Conservation (phyloP, 2,113 vertebrate genomes). For the Peromyscus polionotus region DNA sequence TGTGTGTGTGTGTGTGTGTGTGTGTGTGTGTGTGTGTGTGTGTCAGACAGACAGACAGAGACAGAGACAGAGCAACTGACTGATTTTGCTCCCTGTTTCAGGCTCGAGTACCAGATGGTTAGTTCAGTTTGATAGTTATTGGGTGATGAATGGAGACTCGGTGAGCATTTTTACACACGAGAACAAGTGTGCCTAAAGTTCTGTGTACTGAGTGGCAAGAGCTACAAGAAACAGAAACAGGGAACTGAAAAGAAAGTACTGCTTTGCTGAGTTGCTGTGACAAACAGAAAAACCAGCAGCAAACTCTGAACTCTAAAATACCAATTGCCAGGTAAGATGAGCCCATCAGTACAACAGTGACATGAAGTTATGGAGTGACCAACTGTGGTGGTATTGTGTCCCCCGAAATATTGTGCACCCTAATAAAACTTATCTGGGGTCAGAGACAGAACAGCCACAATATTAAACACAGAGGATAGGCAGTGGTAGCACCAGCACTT, state of each 20-base stretch:
- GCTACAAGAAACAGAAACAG: not conserved
- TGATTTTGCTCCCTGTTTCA: not conserved
- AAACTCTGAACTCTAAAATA: not conserved
- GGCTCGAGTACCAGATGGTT: not conserved
- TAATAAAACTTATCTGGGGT: no score
- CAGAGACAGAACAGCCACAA: no score
- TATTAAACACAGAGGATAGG: no score
- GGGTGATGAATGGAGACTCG: not conserved
- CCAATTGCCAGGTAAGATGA: not conserved
- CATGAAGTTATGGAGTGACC: not conserved
- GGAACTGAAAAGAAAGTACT: not conserved
- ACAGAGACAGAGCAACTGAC: not conserved
- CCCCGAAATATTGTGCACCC: no score
- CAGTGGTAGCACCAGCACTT: no score
- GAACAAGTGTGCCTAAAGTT: not conserved
- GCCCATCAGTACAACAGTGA: not conserved
- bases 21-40: no score
- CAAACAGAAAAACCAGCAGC: not conserved
- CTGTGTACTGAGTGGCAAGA: not conserved
- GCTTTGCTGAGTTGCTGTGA: not conserved
- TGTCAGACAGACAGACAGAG: not conserved
- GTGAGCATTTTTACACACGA: not conserved
- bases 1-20: no score
- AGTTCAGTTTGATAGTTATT: conserved; percentile 21
- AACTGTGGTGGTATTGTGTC: no score